Base-by-base conservation (phyloP, 1,140 invertebrate species). In the Amyelois transitella region DNA sequence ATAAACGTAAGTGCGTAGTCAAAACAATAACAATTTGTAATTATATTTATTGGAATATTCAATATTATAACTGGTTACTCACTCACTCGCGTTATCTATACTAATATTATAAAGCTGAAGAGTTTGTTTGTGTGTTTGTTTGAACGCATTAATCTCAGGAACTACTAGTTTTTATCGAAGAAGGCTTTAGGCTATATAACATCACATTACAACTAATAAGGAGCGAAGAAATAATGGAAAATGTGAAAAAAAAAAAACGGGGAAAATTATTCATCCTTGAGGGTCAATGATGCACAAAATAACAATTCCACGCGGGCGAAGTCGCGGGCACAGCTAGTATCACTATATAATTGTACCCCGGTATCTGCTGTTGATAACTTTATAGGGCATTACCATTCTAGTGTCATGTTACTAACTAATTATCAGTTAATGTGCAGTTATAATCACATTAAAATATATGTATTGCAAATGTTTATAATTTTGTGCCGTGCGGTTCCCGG, bases 401-500 rank as follows among this genome's bases (percentile, higher is more conserved):
- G 60, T 24, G 51, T 58, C 60, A 52, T 61, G 54, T 56, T 51
- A 44, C 38, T 54, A 44, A 51, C 54, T 55, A 62, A 51, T 62
- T 62, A 62, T 62, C 60, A 58, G 43, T 58, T 51, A 54, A 58
- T 55, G 47, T 62, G 57, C 52, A 45, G 60, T 43, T 51, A 54
- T n/a, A n/a, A n/a, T n/a, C n/a, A n/a, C n/a, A n/a, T n/a, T n/a
- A 14, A 38, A 14, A 38, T 38, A 38, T n/a, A n/a, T 38, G n/a
- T 32, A 32, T 32, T 32, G 25, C 32, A 14, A 14, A 8, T 38
- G 32, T 38, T 38, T 38, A 8, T 38, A 38, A 4, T 38, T 2
- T 14, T 14, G 17, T 5, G n/a, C n/a, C n/a, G n/a, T n/a, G n/a
- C n/a, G n/a, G n/a, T n/a, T n/a, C n/a, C n/a, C n/a, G n/a, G n/a